These are phyloP conservation scores for Heliornis fulica DNA, from an alignment of 2,113 vertebrate genomes.

Conservation along the genomic window DNA sequence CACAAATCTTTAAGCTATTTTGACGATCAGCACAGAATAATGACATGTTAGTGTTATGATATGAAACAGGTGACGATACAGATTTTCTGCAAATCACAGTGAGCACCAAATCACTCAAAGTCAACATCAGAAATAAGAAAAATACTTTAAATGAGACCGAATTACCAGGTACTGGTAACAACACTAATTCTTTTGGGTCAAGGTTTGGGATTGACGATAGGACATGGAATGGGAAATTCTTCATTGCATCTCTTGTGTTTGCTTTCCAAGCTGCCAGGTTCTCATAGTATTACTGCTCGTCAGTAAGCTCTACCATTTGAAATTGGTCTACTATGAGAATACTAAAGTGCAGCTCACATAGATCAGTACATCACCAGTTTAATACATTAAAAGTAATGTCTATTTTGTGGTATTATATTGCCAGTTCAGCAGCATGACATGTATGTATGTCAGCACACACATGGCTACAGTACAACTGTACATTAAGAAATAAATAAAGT, in stretches of 20 bases:
- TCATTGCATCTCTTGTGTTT: neutral
- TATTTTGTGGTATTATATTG: neutral
- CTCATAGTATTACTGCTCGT: neutral
- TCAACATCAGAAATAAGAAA: neutral
- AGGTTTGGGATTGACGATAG: neutral
- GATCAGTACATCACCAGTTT: neutral
- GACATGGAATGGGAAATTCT: neutral
- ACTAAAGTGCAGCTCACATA: neutral
- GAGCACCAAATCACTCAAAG: neutral
- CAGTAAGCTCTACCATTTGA: neutral
- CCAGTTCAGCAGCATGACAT: neutral
- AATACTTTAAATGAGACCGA: neutral
- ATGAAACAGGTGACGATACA: neutral
- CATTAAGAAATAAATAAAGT: neutral
- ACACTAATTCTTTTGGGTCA: neutral
- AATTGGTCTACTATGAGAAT: neutral
- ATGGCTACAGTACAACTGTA: neutral
- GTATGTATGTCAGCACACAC: neutral
- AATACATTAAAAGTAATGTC: neutral
- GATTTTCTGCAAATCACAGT: neutral
- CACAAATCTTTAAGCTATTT: neutral
- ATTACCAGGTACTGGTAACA: neutral
- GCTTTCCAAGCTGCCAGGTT: neutral
- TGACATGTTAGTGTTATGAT: neutral
- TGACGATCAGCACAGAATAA: neutral